Evolutionary conservation across 2,888 invertebrate genomes (phyloP), one percentile per base, ranked within the genome.

Genomic region (Tortricodes alternella): DNA sequence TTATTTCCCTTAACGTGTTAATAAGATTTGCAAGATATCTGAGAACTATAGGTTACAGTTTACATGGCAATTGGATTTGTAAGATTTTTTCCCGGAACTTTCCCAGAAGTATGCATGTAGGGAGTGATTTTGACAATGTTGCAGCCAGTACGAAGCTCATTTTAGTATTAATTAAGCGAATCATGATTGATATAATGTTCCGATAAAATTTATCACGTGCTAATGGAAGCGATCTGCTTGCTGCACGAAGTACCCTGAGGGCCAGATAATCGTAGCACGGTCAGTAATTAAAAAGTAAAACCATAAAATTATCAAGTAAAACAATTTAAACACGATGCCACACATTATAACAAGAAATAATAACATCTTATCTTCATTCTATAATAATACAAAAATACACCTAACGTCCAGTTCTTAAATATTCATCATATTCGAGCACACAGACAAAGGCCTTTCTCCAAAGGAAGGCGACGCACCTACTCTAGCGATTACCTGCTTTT

Each of bases 401-500:
- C 21, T 43, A 57, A 34, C 62, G 65, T 65, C 60, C 64, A 68
- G 72, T 85, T n/a, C n/a, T n/a, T 82, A 83, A 83, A 82, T 84
- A 86, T 84, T 83, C 83, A 85, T 80, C 77, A 73, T 77, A 78
- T 76, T 72, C 68, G 71, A 71, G 73, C 73, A 72, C 76, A 77
- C 76, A 85, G 83, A 80, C 79, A 71, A 74, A 73, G 71, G 80
- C 82, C 83, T 88, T 87, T 87, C 85, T 81, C 84, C 80, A 74
- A 73, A 80, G 83, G 79, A 81, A 74, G 78, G 78, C 83, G 84
- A 82, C 83, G 82, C 66, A 74, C 85, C 56, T 37, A 84, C 76
- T 87, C 85, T 88, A 87, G 86, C 87, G 89, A 86, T 86, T 89
- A 88, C 85, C 78, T 71, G 73, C 69, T 81, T 83, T 87, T 87